Evolutionary conservation across 2,888 invertebrate genomes (phyloP).

Genomic region (Stenotaenia linearis): DNA sequence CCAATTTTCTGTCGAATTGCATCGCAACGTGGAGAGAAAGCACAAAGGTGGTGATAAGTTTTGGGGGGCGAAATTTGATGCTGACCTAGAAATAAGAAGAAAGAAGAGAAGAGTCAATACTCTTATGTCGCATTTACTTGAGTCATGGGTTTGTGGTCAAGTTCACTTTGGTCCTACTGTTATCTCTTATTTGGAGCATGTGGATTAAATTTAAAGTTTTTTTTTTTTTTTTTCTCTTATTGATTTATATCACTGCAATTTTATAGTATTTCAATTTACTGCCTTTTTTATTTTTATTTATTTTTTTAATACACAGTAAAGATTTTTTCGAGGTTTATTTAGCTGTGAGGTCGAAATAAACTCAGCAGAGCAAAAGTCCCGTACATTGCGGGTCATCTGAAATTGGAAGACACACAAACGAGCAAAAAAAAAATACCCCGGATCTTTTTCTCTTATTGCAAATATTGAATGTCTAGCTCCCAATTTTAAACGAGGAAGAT

Average conservation of each 20-base stretch:
- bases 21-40: conserved; percentile 26
- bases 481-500: neutral
- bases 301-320: neutral
- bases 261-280: no score
- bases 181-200: neutral
- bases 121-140: neutral
- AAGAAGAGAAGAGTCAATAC: neutral
- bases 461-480: conserved; percentile 1
- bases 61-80: conserved; percentile 12
- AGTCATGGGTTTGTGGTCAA: conserved; percentile 13
- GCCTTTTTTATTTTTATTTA: neutral
- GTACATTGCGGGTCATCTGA: neutral
- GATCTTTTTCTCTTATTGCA: neutral
- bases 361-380: neutral
- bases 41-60: conserved; percentile 26
- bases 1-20: conserved; percentile 31
- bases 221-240: neutral
- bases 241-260: neutral
- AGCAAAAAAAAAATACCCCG: neutral
- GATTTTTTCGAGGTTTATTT: neutral
- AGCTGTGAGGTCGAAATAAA: neutral
- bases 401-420: neutral
- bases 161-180: neutral
- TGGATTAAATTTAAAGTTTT: neutral
- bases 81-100: conserved; percentile 26